Evolutionary conservation across 2,888 invertebrate genomes (phyloP).

Genomic region (Napeogenes sylphis): DNA sequence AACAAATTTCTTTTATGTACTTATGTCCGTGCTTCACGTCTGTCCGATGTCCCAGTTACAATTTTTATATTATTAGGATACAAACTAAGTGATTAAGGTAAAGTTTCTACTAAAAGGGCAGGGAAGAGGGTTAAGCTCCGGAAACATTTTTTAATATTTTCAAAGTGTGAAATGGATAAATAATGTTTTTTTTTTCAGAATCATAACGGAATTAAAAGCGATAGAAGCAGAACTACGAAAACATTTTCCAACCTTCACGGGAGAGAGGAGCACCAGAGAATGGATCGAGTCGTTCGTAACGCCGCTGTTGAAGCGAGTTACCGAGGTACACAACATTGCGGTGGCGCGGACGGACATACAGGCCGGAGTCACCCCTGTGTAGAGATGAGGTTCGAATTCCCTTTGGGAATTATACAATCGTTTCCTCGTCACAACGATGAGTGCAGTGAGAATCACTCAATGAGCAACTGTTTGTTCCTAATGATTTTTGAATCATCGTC

Average conservation of each 20-base stretch:
- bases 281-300: conserved; percentile 77
- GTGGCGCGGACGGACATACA: conserved; percentile 27
- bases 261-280: conserved; percentile 78
- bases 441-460: too few species aligned
- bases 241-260: conserved; percentile 75
- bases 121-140: too few species aligned
- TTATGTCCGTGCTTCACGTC: too few species aligned
- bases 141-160: too few species aligned
- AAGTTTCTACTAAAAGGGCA: too few species aligned
- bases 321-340: conserved; percentile 50
- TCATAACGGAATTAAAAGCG: conserved; percentile 70
- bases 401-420: too few species aligned
- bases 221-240: conserved; percentile 73
- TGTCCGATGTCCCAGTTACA: too few species aligned
- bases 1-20: too few species aligned
- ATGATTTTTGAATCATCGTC: too few species aligned
- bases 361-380: conserved; percentile 33
- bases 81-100: conserved; percentile 42
- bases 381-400: neutral
- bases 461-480: too few species aligned
- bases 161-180: too few species aligned
- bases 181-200: conserved; percentile 47
- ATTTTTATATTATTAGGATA: conserved; percentile 25
- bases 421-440: too few species aligned
- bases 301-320: conserved; percentile 71